Evolutionary conservation across 2,797 vertebrate species (phyloP).

Genomic region (Remorina albescens): DNA sequence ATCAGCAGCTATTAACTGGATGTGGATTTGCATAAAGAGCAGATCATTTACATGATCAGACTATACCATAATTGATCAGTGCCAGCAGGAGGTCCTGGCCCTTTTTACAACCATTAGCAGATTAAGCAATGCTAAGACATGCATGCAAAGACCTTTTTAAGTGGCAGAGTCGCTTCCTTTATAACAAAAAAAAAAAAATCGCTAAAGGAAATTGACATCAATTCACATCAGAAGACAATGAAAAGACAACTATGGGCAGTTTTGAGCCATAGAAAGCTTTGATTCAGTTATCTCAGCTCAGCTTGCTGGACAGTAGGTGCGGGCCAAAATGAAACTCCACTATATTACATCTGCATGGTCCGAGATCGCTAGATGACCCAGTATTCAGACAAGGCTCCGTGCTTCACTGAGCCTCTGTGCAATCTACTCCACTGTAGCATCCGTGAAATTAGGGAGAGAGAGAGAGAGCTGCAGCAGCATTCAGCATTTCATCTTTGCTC

Average conservation of each 20-base stretch:
- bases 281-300: constrained; percentile 65
- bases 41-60: constrained; percentile 66
- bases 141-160: constrained; percentile 37
- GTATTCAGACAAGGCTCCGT: constrained; percentile 69
- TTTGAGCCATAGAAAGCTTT: constrained; percentile 30
- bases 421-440: constrained; percentile 66
- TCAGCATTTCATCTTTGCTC: constrained; percentile 69
- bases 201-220: constrained; percentile 30
- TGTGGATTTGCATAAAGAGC: constrained; percentile 68
- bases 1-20: constrained; percentile 68
- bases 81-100: constrained; percentile 37
- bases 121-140: constrained; percentile 55
- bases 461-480: constrained; percentile 44
- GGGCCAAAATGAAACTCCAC: constrained; percentile 60
- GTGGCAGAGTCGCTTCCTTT: constrained; percentile 11
- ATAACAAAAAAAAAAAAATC: constrained; percentile 17
- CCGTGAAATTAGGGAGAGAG: constrained; percentile 65
- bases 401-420: constrained; percentile 69
- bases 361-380: constrained; percentile 74
- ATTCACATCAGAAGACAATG: not conserved
- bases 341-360: constrained; percentile 66
- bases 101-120: constrained; percentile 40
- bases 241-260: constrained; percentile 18
- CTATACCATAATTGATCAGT: constrained; percentile 38
- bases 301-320: constrained; percentile 64